Evolutionary conservation across 2,888 invertebrate genomes (phyloP), one percentile per base, ranked within the genome.

Genomic region (Thymelicus acteon): DNA sequence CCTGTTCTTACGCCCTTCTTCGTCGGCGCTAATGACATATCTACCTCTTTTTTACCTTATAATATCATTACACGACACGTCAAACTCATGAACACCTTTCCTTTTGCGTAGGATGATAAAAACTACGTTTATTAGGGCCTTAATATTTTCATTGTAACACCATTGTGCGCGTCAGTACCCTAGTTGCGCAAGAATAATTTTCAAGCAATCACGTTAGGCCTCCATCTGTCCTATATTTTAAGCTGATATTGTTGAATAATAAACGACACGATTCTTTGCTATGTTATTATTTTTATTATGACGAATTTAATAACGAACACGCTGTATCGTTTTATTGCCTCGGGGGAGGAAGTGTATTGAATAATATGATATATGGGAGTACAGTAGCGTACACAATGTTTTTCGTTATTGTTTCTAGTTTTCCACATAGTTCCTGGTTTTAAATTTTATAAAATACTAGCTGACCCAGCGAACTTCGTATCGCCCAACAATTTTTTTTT

Each of bases 171-270:
- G 75, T 76, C 75, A 76, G 82, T 90, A 85, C 84, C 58, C 52
- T 48, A 75, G 78, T 88, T 88, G 82, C 83, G 76, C 82, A 86
- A 88, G 85, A 86, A 86, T 86, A 85, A 89, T 90, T 87, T 86
- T 79, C 82, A 77, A 80, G 84, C 89, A 90, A 89, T 90, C 85
- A 88, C 84, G 79, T 81, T 77, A 82, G 81, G 83, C 85, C 85
- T 85, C 72, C 74, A 72, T 70, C 70, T 83, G 82, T 82, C 81
- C 78, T 76, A 81, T 78, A 79, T 80, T 85, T 83, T 81, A 80
- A 83, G 82, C 81, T 78, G 81, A 77, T 77, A 77, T 75, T 76
- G 73, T 79, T 80, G 79, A 75, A 80, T 84, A 81, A 79, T 79
- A 82, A 82, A 60, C 49, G 70, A 84, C 77, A 74, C 72, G 72